Conservation (phyloP, 2,888 invertebrate species). For the Netelia virgata region DNA sequence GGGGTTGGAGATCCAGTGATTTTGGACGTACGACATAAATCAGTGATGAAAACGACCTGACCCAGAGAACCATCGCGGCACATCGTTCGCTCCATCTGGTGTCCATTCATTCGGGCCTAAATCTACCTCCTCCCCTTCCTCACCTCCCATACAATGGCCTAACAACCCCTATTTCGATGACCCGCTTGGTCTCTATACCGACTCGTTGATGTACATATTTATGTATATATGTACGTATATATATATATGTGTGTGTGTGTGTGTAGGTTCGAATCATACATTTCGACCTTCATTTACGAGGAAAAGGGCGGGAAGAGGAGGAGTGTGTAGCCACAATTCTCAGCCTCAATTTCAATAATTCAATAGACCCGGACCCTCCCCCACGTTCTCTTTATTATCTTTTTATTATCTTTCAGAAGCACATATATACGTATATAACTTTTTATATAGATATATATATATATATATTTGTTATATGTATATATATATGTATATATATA, state of each 20-base stretch:
- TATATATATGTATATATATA: constrained; percentile 14
- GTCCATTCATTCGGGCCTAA: constrained; percentile 36
- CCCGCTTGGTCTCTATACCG: not conserved
- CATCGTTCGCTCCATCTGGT: constrained; percentile 61
- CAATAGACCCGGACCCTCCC: constrained; percentile 15
- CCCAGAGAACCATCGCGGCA: constrained; percentile 41
- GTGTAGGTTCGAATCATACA: constrained; percentile 24
- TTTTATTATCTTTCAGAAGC: constrained; percentile 41
- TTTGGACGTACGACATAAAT: constrained; percentile 52
- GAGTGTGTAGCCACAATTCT: not conserved
- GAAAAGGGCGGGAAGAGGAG: not conserved
- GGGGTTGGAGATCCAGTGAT: constrained; percentile 43
- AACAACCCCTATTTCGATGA: constrained; percentile 37
- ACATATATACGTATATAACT: constrained; percentile 21
- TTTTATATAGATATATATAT: constrained; percentile 23
- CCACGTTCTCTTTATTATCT: constrained; percentile 36
- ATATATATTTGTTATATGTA: constrained; percentile 15
- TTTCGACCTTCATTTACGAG: constrained; percentile 36
- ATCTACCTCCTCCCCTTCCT: not conserved
- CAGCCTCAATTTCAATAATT: constrained; percentile 58
- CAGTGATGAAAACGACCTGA: constrained; percentile 56
- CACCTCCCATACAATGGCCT: constrained; percentile 3
- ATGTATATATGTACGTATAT: constrained; percentile 21
- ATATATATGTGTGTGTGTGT: no score
- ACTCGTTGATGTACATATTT: constrained; percentile 1